These are phyloP conservation scores for Porites divaricata DNA, from an alignment of 92 coral and sea anemone genomes.

Conservation along the genomic window DNA sequence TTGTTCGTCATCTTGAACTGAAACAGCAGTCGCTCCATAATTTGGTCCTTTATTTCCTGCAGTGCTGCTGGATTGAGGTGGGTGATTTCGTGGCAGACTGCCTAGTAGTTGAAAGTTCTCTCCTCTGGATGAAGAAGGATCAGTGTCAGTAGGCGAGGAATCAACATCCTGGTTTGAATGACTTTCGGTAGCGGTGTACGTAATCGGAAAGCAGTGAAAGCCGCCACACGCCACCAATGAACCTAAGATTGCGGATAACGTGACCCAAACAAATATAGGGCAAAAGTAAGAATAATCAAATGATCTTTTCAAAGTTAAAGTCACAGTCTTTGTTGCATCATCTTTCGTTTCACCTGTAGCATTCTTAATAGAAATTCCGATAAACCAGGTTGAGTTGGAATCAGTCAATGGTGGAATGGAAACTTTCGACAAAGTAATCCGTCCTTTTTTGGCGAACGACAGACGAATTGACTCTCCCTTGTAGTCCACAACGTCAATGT, in stretches of 20 bases:
- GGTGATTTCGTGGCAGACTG: no score
- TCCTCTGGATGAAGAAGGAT: conserved; percentile 36
- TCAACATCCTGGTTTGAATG: neutral
- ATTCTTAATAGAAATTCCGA: conserved; percentile 71
- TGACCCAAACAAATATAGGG: conserved; percentile 61
- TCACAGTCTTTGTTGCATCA: conserved; percentile 43
- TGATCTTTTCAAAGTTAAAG: conserved; percentile 51
- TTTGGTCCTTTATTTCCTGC: no score
- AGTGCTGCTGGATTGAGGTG: no score
- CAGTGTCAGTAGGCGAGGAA: conserved; percentile 29
- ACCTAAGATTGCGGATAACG: conserved; percentile 61
- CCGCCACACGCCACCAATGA: conserved; percentile 67
- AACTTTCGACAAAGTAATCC: conserved; percentile 81
- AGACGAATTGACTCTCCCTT: conserved; percentile 57
- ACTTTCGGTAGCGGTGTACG: conserved; percentile 22
- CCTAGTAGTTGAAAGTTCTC: neutral
- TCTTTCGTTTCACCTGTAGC: neutral
- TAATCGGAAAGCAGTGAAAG: conserved; percentile 61
- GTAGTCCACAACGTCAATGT: conserved; percentile 20
- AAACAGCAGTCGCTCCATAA: no score
- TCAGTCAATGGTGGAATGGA: conserved; percentile 58
- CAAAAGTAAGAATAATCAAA: conserved; percentile 66
- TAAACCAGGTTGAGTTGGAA: conserved; percentile 54
- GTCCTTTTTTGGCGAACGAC: conserved; percentile 65
- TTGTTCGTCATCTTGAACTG: no score